Conservation (phyloP, 2,888 invertebrate genomes). For the Celastrina argiolus region DNA sequence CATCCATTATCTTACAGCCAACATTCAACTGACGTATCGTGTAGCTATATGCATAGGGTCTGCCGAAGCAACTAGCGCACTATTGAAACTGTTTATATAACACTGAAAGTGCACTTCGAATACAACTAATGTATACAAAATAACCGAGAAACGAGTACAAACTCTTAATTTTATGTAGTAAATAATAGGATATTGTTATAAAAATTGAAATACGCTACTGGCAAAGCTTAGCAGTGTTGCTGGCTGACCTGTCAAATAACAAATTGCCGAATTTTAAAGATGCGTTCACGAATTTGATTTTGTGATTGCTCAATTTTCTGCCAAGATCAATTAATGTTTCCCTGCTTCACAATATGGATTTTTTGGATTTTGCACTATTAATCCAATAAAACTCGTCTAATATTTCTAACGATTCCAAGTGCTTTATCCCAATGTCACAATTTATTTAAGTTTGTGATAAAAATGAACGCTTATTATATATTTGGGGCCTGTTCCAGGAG, state of each 20-base stretch:
- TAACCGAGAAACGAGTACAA: slow-evolving; percentile 52
- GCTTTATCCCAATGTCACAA: no score
- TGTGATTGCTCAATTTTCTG: not conserved
- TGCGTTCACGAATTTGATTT: slow-evolving; percentile 34
- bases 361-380: not conserved
- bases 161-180: slow-evolving; percentile 51
- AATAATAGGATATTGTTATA: slow-evolving; percentile 57
- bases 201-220: slow-evolving; percentile 63
- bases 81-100: slow-evolving; percentile 71
- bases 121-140: slow-evolving; percentile 49
- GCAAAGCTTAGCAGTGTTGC: slow-evolving; percentile 68
- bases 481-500: no score
- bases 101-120: slow-evolving; percentile 65
- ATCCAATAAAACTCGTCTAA: no score
- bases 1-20: slow-evolving; percentile 83
- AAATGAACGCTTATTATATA: no score
- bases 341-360: not conserved
- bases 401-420: no score
- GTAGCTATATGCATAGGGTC: slow-evolving; percentile 67
- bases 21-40: slow-evolving; percentile 74
- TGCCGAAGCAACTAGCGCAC: slow-evolving; percentile 64
- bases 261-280: slow-evolving; percentile 55
- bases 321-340: not conserved
- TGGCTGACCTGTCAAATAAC: slow-evolving; percentile 65
- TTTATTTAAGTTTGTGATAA: no score